Evolutionary conservation across 2,113 vertebrate genomes (phyloP).

Genomic region (Strix aluco): DNA sequence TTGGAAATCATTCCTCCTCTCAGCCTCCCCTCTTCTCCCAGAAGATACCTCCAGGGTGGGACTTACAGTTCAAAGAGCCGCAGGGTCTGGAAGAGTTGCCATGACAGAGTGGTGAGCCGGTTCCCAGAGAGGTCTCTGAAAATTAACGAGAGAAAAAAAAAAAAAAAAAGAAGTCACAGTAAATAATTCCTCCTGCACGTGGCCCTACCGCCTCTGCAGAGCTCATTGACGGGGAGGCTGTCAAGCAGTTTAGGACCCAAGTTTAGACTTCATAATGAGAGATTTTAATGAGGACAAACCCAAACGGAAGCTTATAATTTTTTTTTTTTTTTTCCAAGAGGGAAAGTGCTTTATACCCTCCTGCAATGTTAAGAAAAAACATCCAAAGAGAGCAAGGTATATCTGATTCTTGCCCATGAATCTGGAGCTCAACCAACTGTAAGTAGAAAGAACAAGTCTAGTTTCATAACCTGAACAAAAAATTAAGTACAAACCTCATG

Average conservation of each 20-base stretch:
- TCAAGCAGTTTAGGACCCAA: background rate
- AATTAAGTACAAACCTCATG: background rate
- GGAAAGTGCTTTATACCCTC: background rate
- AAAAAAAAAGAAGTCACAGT: background rate
- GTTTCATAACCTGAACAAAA: conserved; percentile 1
- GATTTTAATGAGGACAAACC: background rate
- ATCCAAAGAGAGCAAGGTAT: background rate
- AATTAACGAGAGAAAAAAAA: conserved; percentile 7
- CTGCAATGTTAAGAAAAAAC: background rate
- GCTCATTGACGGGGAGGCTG: background rate
- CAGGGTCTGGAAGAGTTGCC: conserved; percentile 97
- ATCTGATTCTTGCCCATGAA: background rate
- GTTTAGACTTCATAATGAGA: background rate
- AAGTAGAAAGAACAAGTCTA: background rate
- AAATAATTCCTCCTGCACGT: background rate
- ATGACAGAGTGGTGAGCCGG: conserved; percentile 91
- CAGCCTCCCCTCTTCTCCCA: background rate
- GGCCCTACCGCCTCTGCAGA: background rate
- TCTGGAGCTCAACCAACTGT: background rate
- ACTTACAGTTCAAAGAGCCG: conserved; percentile 97
- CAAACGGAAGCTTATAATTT: background rate
- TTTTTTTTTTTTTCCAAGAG: background rate
- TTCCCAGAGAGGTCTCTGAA: conserved; percentile 97
- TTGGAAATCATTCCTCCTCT: background rate
- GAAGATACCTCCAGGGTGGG: background rate